Percentiles rank a stretch among this genome's conserved stretches.
These are phyloP conservation scores for Epinotia demarniana DNA, from an alignment of 2,888 invertebrate genomes.

Conservation along the genomic window DNA sequence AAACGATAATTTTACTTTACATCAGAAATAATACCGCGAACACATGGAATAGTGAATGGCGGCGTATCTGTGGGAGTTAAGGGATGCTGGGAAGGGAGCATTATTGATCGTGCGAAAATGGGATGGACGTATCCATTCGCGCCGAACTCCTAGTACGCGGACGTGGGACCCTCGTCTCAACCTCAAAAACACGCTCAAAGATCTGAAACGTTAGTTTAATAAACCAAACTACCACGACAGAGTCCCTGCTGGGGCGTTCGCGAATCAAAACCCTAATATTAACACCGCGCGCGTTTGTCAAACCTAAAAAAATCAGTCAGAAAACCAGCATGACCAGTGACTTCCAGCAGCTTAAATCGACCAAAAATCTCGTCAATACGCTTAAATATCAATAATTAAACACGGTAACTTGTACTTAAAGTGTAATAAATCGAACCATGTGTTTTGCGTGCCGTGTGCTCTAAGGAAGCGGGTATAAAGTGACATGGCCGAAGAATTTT, in stretches of 20 bases:
- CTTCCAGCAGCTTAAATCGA: conserved; percentile 47
- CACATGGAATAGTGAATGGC: conserved; percentile 45
- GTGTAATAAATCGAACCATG: conserved; percentile 50
- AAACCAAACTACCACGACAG: conserved; percentile 58
- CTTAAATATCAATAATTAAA: conserved; percentile 50
- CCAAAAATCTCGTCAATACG: conserved; percentile 51
- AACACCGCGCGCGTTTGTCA: conserved; percentile 43
- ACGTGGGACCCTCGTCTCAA: conserved; percentile 74
- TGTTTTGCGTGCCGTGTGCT: conserved; percentile 49
- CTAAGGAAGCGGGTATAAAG: conserved; percentile 48
- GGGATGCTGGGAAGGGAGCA: conserved; percentile 85
- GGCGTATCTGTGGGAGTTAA: conserved; percentile 68
- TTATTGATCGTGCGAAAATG: conserved; percentile 84
- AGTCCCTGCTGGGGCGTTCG: conserved; percentile 49
- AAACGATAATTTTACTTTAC: neutral
- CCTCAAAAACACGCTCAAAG: conserved; percentile 75
- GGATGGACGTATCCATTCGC: conserved; percentile 82
- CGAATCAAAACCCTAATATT: conserved; percentile 48
- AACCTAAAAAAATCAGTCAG: conserved; percentile 50
- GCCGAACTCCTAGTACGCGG: conserved; percentile 79
- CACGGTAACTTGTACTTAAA: conserved; percentile 38
- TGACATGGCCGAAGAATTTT: conserved; percentile 70
- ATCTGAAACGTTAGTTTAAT: conserved; percentile 66
- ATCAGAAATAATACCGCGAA: conserved; percentile 19
- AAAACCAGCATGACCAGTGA: conserved; percentile 56